phyloP scores from a whole-genome alignment of 2,888 invertebrate species.

The Lasioglossum leucozonium region DNA sequence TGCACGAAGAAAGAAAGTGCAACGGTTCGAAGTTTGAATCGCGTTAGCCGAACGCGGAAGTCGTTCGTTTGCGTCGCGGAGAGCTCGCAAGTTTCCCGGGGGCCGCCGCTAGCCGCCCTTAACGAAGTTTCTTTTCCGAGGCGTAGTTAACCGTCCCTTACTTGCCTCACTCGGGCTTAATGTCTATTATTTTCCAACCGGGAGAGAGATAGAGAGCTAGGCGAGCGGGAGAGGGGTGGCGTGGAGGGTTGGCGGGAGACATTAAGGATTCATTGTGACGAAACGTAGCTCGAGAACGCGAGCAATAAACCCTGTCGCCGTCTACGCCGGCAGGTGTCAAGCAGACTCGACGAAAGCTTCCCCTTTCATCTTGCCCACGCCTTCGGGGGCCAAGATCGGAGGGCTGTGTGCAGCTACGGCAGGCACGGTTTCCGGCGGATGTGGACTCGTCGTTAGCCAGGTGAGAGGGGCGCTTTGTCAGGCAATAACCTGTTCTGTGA shows the following conservation, averaged over 20 bases:
- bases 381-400: background rate
- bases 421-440: conserved; percentile 65
- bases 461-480: conserved; percentile 29
- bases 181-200: conserved; percentile 26
- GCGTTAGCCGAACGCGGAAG: conserved; percentile 11
- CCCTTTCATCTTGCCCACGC: conserved; percentile 32
- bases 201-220: too few species aligned
- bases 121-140: conserved; percentile 33
- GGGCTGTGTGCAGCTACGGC: conserved; percentile 45
- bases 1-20: background rate
- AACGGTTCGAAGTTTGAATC: conserved; percentile 32
- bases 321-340: conserved; percentile 32
- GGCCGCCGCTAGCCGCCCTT: background rate
- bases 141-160: conserved; percentile 17
- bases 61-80: background rate
- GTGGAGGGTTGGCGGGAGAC: background rate
- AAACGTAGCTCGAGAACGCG: conserved; percentile 7
- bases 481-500: conserved; percentile 48
- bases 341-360: conserved; percentile 21
- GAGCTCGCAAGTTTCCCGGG: background rate
- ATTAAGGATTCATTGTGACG: conserved; percentile 38
- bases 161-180: background rate
- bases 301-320: conserved; percentile 25
- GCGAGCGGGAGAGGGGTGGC: too few species aligned
- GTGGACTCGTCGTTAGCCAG: conserved; percentile 51